Percentiles rank a stretch among this genome's conserved stretches.
These are phyloP conservation scores for Doryteuthis pealeii DNA, from an alignment of 1,140 invertebrate species.

Conservation along the genomic window DNA sequence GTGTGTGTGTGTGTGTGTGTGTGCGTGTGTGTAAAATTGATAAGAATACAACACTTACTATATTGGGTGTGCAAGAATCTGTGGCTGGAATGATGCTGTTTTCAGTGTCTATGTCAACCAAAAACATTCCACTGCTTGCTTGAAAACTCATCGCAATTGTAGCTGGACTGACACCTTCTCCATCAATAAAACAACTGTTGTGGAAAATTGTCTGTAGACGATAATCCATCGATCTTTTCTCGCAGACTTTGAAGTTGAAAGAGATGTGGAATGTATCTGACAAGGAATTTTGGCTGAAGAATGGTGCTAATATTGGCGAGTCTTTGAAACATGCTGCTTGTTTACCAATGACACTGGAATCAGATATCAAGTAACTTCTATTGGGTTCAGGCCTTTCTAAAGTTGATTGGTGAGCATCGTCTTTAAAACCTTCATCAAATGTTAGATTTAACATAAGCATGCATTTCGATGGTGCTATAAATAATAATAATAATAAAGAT, in stretches of 20 bases:
- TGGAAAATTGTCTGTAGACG: not conserved
- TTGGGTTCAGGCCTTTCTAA: not conserved
- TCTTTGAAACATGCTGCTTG: not conserved
- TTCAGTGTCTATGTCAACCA: not conserved
- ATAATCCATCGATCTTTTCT: not conserved
- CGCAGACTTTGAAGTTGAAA: conserved; percentile 3
- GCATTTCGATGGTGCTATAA: no score
- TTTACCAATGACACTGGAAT: not conserved
- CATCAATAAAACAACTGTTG: conserved; percentile 15
- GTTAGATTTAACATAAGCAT: not conserved
- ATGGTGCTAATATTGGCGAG: not conserved
- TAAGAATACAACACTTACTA: conserved; percentile 3
- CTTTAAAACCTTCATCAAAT: not conserved
- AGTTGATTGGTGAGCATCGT: not conserved
- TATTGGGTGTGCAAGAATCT: conserved; percentile 15
- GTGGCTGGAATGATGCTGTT: not conserved
- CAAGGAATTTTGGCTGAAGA: conserved; percentile 1
- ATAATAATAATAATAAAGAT: no score
- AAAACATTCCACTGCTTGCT: not conserved
- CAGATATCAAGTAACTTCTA: not conserved
- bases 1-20: conserved; percentile 14
- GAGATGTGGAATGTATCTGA: not conserved
- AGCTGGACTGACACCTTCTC: not conserved
- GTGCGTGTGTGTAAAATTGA: conserved; percentile 5
- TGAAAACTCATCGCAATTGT: not conserved